Evolutionary conservation across 2,113 vertebrate species (phyloP), one percentile per base, ranked within the genome.

Genomic region (Siphamia tubifer): DNA sequence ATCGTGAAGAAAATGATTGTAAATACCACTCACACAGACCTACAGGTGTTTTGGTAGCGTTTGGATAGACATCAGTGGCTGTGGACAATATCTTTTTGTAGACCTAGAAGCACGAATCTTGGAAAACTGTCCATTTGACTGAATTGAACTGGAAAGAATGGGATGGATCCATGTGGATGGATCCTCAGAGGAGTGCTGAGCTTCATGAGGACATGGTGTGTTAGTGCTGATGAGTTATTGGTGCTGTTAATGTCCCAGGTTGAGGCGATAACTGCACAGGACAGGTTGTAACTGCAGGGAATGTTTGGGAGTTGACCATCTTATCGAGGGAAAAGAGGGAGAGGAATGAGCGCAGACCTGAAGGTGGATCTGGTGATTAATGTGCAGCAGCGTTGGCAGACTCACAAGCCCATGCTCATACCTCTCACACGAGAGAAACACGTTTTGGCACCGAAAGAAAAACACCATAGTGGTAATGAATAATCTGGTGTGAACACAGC

Each of bases 331-430:
- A 47, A 44, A 45, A 10, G 39, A 19, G 9, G 23, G n/a, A n/a
- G n/a, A n/a, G 24, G 38, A 51, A 32, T 31, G 40, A 47, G 52
- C 54, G 25, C 21, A 36, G 12, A 38, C 23, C 16, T 20, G 31
- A 30, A 40, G 54, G 63, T 72, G 56, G 65, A 75, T 61, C 39
- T 24, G 36, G 30, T 65, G 52, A 74, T 58, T 58, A 73, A 66
- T 58, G 53, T 30, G 36, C 27, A 27, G 17, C 11, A 17, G 19
- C 3, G 24, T 30, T 36, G 61, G 47, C 28, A 58, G 44, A 12
- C 31, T 19, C 31, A 43, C 24, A 36, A 44, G n/a, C 38, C 44
- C 38, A 44, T 11, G 9, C 20, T 74, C 51, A 32, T 57, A 51
- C 44, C 36, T 43, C 51, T 56, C 43, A 34, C 36, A 62, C 21